phyloP scores from a whole-genome alignment of 2,888 invertebrate species.

The Crematogaster levior region DNA sequence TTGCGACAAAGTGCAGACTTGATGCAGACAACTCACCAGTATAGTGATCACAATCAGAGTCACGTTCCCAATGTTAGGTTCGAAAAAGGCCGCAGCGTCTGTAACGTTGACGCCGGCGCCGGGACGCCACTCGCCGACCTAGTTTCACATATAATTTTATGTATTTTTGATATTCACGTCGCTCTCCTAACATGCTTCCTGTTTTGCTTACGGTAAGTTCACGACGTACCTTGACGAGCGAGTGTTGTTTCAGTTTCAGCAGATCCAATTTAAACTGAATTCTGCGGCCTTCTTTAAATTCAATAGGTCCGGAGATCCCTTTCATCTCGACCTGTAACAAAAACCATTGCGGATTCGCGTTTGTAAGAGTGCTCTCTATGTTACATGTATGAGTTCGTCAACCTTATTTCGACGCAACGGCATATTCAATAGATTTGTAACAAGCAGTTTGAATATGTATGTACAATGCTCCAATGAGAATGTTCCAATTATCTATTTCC shows the following conservation, averaged over 20 bases:
- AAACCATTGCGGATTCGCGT: slow-evolving; percentile 34
- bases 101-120: slow-evolving; percentile 90
- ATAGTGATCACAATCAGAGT: slow-evolving; percentile 92
- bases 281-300: slow-evolving; percentile 92
- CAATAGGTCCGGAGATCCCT: slow-evolving; percentile 93
- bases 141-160: slow-evolving; percentile 23
- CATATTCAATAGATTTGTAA: not conserved
- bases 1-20: not conserved
- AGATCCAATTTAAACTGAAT: slow-evolving; percentile 92
- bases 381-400: slow-evolving; percentile 9
- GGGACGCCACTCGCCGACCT: slow-evolving; percentile 92
- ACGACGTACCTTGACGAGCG: slow-evolving; percentile 88
- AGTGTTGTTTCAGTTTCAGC: slow-evolving; percentile 91
- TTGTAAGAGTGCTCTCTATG: slow-evolving; percentile 20
- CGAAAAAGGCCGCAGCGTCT: slow-evolving; percentile 90
- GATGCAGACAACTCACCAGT: slow-evolving; percentile 87
- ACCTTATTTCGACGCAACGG: not conserved
- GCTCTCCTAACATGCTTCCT: not conserved
- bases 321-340: slow-evolving; percentile 90
- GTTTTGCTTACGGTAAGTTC: slow-evolving; percentile 27
- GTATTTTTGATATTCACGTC: not conserved
- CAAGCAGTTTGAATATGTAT: not conserved
- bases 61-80: slow-evolving; percentile 90
- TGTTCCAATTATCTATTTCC: not conserved
- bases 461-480: not conserved